Percentiles rank a stretch among this genome's conserved stretches.
Conservation (phyloP, 2,888 invertebrate species). For the Hyppa rectilinea region DNA sequence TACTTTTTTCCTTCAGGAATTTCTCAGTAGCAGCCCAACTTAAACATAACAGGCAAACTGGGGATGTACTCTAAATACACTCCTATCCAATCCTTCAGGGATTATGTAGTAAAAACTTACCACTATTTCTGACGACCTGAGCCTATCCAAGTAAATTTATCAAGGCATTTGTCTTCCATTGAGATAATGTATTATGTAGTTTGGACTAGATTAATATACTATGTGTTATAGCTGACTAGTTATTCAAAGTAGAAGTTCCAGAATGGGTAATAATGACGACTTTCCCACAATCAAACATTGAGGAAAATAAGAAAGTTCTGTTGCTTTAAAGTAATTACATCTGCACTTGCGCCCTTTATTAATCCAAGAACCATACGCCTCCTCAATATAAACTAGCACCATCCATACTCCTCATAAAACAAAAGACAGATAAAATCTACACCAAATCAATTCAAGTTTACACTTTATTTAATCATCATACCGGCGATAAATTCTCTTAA, state of each 20-base stretch:
- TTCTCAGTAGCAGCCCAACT: too few relatives aligned
- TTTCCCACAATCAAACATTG: not conserved
- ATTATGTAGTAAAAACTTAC: not conserved
- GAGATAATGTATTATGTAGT: not conserved
- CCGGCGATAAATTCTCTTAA: conserved; percentile 57
- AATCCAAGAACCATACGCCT: not conserved
- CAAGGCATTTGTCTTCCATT: not conserved
- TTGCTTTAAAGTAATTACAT: not conserved
- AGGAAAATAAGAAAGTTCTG: not conserved
- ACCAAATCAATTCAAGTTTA: conserved; percentile 29
- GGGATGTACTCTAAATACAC: too few relatives aligned
- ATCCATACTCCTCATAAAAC: not conserved
- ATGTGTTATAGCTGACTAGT: not conserved
- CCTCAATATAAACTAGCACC: not conserved
- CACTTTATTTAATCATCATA: conserved; percentile 42
- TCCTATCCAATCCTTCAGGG: too few relatives aligned
- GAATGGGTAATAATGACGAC: not conserved
- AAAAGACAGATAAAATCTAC: conserved; percentile 19
- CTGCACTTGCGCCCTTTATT: not conserved
- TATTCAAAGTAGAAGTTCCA: not conserved
- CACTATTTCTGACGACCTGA: not conserved
- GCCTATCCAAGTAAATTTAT: too few relatives aligned
- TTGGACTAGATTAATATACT: not conserved
- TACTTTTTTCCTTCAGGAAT: too few relatives aligned
- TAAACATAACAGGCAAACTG: too few relatives aligned